Percentiles rank a stretch among this genome's conserved stretches.
These are phyloP conservation scores for Drosophila paramelanica DNA, from an alignment of 2,888 invertebrate genomes.

Conservation along the genomic window DNA sequence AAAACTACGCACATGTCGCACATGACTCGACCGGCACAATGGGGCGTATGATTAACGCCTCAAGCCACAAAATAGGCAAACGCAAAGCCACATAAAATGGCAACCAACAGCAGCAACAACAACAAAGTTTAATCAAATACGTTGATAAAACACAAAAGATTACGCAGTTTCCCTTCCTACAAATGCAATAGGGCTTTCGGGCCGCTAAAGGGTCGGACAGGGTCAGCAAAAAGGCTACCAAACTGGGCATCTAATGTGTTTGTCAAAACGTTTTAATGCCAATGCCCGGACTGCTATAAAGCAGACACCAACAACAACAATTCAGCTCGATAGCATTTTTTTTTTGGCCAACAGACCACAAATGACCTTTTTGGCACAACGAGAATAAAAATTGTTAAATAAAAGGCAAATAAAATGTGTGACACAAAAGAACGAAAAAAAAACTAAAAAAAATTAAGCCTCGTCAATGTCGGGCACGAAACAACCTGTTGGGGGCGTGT, in stretches of 20 bases:
- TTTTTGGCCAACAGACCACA: conserved; percentile 59
- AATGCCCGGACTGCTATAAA: conserved; percentile 64
- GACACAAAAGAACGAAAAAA: conserved; percentile 47
- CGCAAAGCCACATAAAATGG: conserved; percentile 52
- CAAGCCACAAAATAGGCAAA: conserved; percentile 61
- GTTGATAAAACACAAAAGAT: conserved; percentile 79
- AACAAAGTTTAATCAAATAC: conserved; percentile 74
- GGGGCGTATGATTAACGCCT: conserved; percentile 74
- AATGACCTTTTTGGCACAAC: conserved; percentile 74
- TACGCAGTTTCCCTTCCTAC: conserved; percentile 45
- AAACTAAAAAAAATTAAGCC: conserved; percentile 37
- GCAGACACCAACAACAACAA: conserved; percentile 55
- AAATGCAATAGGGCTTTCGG: conserved; percentile 31
- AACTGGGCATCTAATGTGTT: conserved; percentile 68
- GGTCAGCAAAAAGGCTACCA: conserved; percentile 40
- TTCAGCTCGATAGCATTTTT: conserved; percentile 15
- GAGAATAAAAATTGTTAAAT: conserved; percentile 76
- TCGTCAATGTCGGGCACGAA: conserved; percentile 47
- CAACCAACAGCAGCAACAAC: conserved; percentile 30
- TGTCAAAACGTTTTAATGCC: conserved; percentile 76
- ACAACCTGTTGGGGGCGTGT: conserved; percentile 68
- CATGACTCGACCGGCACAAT: conserved; percentile 30
- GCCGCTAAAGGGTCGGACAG: conserved; percentile 34
- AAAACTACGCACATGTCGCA: conserved; percentile 45
- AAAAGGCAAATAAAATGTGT: conserved; percentile 77